Percentiles rank a stretch among this genome's conserved stretches.
These are phyloP conservation scores for Tetragonisca angustula DNA, from an alignment of 2,888 invertebrate genomes.

Conservation along the genomic window DNA sequence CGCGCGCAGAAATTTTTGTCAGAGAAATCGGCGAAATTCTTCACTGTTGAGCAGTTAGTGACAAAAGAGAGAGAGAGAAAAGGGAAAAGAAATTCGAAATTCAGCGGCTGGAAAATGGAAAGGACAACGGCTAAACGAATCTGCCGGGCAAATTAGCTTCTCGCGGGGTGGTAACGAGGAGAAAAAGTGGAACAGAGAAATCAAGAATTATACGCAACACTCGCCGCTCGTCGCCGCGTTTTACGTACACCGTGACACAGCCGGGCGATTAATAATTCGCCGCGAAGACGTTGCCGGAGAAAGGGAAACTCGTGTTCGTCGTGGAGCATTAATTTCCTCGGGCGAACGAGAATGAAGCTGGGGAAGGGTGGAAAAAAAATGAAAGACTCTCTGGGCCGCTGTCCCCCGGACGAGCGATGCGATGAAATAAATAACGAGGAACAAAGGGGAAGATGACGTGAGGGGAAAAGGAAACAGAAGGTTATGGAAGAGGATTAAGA, in stretches of 20 bases:
- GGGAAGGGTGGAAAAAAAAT: not conserved
- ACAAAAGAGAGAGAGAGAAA: no score
- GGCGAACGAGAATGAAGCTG: slow-evolving; percentile 44
- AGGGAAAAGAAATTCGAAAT: no score
- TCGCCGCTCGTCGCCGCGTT: not conserved
- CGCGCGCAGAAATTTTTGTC: no score
- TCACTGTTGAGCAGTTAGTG: no score
- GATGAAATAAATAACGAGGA: slow-evolving; percentile 35
- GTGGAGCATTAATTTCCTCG: slow-evolving; percentile 40
- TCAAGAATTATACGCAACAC: not conserved
- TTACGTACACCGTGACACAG: not conserved
- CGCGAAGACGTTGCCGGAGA: slow-evolving; percentile 1
- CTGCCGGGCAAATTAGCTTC: not conserved
- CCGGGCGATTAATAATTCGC: slow-evolving; percentile 42
- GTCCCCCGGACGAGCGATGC: not conserved
- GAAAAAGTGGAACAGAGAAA: not conserved
- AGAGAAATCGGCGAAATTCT: no score
- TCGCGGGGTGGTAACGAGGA: not conserved
- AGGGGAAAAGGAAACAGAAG: not conserved
- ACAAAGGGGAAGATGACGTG: no score
- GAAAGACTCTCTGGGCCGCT: not conserved
- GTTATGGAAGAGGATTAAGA: not conserved
- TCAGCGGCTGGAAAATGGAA: not conserved
- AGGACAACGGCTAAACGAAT: not conserved
- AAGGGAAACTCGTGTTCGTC: slow-evolving; percentile 24